phyloP scores from a whole-genome alignment of 1,140 invertebrate species.

The Rhagoletis pomonella region DNA sequence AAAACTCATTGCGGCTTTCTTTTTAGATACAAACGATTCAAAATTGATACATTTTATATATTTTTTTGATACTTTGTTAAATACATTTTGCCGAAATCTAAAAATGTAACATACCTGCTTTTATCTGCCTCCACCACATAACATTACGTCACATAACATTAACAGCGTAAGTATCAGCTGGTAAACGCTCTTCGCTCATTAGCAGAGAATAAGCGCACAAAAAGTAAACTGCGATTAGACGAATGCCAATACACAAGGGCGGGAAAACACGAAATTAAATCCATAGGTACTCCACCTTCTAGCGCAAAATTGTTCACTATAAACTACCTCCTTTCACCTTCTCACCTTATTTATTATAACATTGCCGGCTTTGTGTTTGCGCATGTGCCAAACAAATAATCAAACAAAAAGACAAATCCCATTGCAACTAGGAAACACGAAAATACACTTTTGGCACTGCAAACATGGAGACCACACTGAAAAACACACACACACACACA shows the following conservation, averaged over 20 bases:
- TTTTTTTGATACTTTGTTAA: no score
- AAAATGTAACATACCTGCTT: background rate
- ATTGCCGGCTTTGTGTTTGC: background rate
- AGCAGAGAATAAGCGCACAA: background rate
- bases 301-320: background rate
- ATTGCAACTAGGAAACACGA: constrained; percentile 8
- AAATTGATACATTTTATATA: no score
- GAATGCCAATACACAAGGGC: background rate
- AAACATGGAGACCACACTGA: background rate
- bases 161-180: background rate
- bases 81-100: no score
- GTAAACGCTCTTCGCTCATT: background rate
- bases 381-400: constrained; percentile 37
- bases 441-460: constrained; percentile 26
- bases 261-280: background rate
- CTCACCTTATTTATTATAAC: background rate
- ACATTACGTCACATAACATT: background rate
- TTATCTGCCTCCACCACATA: background rate
- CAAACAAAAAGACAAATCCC: constrained; percentile 10
- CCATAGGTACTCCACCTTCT: background rate
- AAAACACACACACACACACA: background rate
- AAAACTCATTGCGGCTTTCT: no score
- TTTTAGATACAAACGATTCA: no score
- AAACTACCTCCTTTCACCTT: background rate
- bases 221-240: background rate